These are phyloP conservation scores for Mungos mungo DNA, from an alignment of 2,113 vertebrate genomes.

Conservation along the genomic window DNA sequence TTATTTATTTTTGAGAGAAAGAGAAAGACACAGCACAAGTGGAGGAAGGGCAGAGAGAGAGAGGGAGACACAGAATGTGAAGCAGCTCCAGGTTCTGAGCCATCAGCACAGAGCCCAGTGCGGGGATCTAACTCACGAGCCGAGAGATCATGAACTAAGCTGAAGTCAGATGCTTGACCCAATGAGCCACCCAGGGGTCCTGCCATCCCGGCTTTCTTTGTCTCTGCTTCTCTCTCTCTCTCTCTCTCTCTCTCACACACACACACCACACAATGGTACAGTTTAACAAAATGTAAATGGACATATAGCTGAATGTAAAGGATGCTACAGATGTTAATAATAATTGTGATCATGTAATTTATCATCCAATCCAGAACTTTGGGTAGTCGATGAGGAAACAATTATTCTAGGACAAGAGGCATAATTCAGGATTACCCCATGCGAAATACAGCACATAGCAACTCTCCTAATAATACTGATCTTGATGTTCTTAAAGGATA, in stretches of 20 bases:
- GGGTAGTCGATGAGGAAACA: neutral
- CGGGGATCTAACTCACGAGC: too few relatives aligned
- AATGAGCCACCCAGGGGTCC: too few relatives aligned
- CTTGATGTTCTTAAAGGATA: neutral
- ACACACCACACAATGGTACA: neutral
- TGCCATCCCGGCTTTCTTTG: neutral
- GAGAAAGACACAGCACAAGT: too few relatives aligned
- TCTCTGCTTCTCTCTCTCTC: neutral
- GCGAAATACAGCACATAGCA: neutral
- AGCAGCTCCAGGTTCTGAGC: too few relatives aligned
- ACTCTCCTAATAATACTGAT: neutral
- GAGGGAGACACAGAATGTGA: too few relatives aligned
- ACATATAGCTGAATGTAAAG: accelerated
- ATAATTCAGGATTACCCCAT: neutral
- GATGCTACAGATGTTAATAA: neutral
- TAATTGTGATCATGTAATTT: neutral
- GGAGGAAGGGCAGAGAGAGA: too few relatives aligned
- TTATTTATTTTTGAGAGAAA: too few relatives aligned
- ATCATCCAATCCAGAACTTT: neutral
- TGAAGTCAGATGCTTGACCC: too few relatives aligned
- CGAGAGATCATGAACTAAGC: too few relatives aligned
- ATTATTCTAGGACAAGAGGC: neutral
- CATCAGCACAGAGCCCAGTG: too few relatives aligned
- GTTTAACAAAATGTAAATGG: neutral
- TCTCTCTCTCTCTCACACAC: neutral